These are phyloP conservation scores for Promerops cafer DNA, from an alignment of 2,113 vertebrate genomes.

Conservation along the genomic window DNA sequence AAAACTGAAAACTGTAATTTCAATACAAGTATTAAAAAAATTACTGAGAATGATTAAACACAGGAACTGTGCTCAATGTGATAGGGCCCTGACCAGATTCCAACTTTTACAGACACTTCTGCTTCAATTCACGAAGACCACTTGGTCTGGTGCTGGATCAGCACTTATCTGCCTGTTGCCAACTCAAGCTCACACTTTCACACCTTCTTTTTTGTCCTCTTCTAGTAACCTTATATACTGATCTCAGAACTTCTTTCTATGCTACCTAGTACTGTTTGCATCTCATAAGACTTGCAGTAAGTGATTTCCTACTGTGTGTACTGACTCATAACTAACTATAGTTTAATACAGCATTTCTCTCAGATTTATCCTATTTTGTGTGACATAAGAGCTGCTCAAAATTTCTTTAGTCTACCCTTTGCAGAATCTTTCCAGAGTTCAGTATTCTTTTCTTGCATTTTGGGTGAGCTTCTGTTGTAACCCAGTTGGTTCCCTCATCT, in stretches of 20 bases:
- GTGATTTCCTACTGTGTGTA: background rate
- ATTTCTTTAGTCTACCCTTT: background rate
- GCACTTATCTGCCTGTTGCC: background rate
- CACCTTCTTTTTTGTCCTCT: background rate
- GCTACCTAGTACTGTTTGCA: background rate
- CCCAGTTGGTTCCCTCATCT: background rate
- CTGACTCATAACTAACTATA: background rate
- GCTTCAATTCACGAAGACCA: background rate
- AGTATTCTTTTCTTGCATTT: background rate
- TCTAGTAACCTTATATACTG: background rate
- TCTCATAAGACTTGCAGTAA: background rate
- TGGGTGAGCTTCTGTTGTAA: background rate
- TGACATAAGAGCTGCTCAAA: background rate
- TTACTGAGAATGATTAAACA: background rate
- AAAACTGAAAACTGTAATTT: background rate
- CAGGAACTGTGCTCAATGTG: background rate
- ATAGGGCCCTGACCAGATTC: background rate
- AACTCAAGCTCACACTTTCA: background rate
- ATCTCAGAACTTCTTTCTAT: background rate
- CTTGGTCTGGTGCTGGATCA: background rate
- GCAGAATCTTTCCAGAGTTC: background rate
- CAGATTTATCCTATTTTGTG: background rate
- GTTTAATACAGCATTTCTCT: background rate
- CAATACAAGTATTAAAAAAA: background rate
- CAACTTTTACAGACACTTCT: background rate